These are phyloP conservation scores for Drosophila merina DNA, from an alignment of 2,888 invertebrate species.

Conservation along the genomic window DNA sequence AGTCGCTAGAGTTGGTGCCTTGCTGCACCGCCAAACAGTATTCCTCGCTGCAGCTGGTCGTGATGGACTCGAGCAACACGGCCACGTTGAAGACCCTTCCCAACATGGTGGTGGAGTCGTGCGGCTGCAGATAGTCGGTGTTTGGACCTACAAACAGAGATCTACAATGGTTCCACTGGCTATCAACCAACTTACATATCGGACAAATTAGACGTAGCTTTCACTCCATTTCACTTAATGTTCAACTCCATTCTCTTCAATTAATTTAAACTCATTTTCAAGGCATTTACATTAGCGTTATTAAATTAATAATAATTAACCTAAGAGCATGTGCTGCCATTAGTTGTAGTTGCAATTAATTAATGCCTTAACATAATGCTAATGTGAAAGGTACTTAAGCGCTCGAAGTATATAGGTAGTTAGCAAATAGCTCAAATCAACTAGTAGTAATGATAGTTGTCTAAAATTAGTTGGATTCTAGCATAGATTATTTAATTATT, in stretches of 20 bases:
- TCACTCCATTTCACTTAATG: constrained; percentile 27
- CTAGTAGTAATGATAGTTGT: constrained; percentile 20
- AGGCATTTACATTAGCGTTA: constrained; percentile 54
- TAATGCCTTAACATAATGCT: constrained; percentile 21
- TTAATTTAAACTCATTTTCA: constrained; percentile 62
- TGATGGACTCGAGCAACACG: constrained; percentile 91
- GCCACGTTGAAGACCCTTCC: constrained; percentile 91
- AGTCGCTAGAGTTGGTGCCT: constrained; percentile 89
- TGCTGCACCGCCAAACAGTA: constrained; percentile 95
- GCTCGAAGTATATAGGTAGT: constrained; percentile 57
- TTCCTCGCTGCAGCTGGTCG: constrained; percentile 91
- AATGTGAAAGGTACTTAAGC: constrained; percentile 67
- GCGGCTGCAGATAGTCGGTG: constrained; percentile 91
- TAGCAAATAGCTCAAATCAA: constrained; percentile 44
- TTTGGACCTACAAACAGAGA: background rate
- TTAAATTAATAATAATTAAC: constrained; percentile 37
- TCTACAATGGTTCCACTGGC: background rate
- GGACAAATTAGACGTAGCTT: constrained; percentile 67
- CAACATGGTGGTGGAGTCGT: constrained; percentile 96
- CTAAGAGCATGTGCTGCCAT: constrained; percentile 61
- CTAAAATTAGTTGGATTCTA: constrained; percentile 22
- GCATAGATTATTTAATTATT: constrained; percentile 15
- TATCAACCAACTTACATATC: constrained; percentile 30
- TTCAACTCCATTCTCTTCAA: constrained; percentile 37
- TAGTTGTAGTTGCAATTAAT: constrained; percentile 57